Percentiles rank a stretch among this genome's conserved stretches.
These are phyloP conservation scores for Polypterus senegalus DNA, from an alignment of 2,113 vertebrate genomes.

Conservation along the genomic window DNA sequence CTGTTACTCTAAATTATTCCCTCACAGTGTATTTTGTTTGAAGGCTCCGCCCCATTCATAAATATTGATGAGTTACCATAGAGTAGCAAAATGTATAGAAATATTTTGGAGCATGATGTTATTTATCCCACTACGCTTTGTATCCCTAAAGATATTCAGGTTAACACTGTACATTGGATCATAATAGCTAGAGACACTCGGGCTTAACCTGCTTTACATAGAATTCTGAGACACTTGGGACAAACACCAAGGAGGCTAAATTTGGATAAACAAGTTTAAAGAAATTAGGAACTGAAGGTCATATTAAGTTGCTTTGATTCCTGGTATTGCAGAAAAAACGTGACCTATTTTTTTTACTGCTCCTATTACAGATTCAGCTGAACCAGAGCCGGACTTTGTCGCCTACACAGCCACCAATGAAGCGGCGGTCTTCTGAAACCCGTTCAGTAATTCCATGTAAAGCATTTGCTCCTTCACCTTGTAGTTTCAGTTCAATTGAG, in stretches of 20 bases:
- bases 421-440: conserved; percentile 19
- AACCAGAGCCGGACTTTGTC: conserved; percentile 17
- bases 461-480: conserved; percentile 10
- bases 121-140: too few species aligned
- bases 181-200: not conserved
- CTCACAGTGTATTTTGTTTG: too few species aligned
- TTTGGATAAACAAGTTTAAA: conserved; percentile 1
- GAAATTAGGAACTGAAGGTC: not conserved
- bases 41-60: too few species aligned
- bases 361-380: conserved; percentile 8
- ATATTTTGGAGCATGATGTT: too few species aligned
- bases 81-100: too few species aligned
- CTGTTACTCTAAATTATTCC: too few species aligned
- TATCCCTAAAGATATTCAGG: too few species aligned
- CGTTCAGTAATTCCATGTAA: conserved; percentile 20
- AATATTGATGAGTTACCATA: too few species aligned
- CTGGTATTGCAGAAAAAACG: not conserved
- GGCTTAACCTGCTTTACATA: not conserved
- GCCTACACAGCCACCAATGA: conserved; percentile 28
- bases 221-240: not conserved
- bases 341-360: conserved; percentile 1
- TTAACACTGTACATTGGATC: not conserved
- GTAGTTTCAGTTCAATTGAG: conserved; percentile 34
- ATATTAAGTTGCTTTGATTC: not conserved
- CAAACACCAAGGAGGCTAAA: conserved; percentile 3